Percentiles rank a stretch among this genome's conserved stretches.
These are phyloP conservation scores for Lepas anatifera DNA, from an alignment of 2,888 invertebrate species.

Conservation along the genomic window DNA sequence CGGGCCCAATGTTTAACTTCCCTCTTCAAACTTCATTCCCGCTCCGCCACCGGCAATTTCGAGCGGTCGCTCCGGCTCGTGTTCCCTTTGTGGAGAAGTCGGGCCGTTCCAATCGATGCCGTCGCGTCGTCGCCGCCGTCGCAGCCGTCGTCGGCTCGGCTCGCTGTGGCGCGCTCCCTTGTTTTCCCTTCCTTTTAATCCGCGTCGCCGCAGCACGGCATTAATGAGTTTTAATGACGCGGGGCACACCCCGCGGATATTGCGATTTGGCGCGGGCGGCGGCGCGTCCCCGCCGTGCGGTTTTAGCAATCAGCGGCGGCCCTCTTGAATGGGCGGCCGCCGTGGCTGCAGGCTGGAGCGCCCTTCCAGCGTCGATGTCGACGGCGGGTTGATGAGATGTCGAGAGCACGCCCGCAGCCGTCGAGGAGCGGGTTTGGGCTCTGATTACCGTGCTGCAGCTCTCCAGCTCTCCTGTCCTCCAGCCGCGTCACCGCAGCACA, in stretches of 20 bases:
- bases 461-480: too few species aligned
- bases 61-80: neutral
- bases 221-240: neutral
- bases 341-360: neutral
- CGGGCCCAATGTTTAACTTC: too few species aligned
- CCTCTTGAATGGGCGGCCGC: neutral
- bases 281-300: neutral
- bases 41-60: neutral
- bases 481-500: too few species aligned
- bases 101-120: neutral
- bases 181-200: constrained; percentile 3
- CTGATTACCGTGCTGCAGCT: neutral
- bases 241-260: neutral
- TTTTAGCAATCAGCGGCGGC: neutral
- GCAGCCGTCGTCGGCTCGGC: neutral
- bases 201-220: neutral
- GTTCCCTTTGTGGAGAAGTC: neutral
- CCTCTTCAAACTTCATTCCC: too few species aligned
- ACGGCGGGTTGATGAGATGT: too few species aligned
- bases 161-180: neutral
- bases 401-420: too few species aligned
- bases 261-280: neutral
- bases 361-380: too few species aligned
- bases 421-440: too few species aligned
- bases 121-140: neutral